A percentile compares a stretch with the other conserved stretches of the same genome.
phyloP scores from a whole-genome alignment of 2,888 invertebrate species.

The Cyclophora albipunctata region DNA sequence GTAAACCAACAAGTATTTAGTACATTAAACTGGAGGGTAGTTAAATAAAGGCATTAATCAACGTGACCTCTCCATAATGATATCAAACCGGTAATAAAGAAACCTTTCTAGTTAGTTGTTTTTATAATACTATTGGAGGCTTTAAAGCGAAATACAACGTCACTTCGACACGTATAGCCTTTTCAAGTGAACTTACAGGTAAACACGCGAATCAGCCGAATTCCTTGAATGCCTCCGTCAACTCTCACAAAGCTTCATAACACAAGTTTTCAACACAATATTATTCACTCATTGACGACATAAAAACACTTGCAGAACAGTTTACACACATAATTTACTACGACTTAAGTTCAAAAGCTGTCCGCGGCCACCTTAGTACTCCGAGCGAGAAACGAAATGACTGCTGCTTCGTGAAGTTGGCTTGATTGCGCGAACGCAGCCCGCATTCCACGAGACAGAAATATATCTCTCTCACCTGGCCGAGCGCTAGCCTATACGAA shows the following conservation, averaged over 20 bases:
- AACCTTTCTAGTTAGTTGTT: not conserved
- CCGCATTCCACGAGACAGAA: constrained; percentile 8
- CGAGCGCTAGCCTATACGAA: constrained; percentile 7
- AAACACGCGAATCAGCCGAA: constrained; percentile 56
- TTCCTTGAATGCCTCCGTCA: constrained; percentile 58
- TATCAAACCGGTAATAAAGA: not conserved
- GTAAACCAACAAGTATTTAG: too few species aligned
- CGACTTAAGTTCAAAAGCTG: constrained; percentile 34
- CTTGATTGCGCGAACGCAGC: constrained; percentile 58
- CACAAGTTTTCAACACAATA: constrained; percentile 58
- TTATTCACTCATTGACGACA: constrained; percentile 52
- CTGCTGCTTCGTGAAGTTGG: constrained; percentile 42
- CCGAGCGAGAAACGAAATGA: constrained; percentile 57
- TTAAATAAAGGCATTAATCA: too few species aligned
- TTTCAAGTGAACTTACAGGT: constrained; percentile 56
- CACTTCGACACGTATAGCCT: constrained; percentile 60
- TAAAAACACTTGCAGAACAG: constrained; percentile 51
- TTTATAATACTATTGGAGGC: constrained; percentile 18
- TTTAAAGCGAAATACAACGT: constrained; percentile 47
- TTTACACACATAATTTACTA: constrained; percentile 63
- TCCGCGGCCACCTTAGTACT: constrained; percentile 41
- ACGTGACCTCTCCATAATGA: too few species aligned
- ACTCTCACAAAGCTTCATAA: constrained; percentile 67
- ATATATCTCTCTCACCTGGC: constrained; percentile 41
- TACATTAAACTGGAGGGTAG: too few species aligned